Percentiles rank a stretch among this genome's conserved stretches.
Conservation (phyloP, 2,888 invertebrate species). For the Trachelus iudaicus region DNA sequence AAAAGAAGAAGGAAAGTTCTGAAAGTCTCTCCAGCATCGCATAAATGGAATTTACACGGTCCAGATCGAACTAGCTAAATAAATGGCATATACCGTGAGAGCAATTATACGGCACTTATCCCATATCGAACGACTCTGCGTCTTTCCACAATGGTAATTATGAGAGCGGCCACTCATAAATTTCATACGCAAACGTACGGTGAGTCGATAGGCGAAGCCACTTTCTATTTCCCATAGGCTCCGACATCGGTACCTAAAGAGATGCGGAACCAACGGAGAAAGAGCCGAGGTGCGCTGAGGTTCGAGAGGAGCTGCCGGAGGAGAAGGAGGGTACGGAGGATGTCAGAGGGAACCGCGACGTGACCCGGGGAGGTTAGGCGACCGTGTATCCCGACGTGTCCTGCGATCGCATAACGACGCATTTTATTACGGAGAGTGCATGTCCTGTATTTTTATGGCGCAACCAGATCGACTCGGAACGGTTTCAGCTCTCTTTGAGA, state of each 20-base stretch:
- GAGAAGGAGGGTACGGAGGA: not conserved
- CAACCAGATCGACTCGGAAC: slow-evolving; percentile 3
- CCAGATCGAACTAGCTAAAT: slow-evolving; percentile 52
- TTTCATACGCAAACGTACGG: slow-evolving; percentile 37
- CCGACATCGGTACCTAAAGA: not conserved
- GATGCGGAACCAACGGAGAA: not conserved
- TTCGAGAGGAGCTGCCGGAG: not conserved
- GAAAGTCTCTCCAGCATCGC: not conserved
- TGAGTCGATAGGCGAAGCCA: slow-evolving; percentile 26
- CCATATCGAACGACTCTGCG: slow-evolving; percentile 27
- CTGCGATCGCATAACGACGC: slow-evolving; percentile 3
- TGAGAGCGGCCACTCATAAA: slow-evolving; percentile 50
- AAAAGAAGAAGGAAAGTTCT: not conserved
- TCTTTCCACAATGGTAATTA: slow-evolving; percentile 59
- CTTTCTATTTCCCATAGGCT: slow-evolving; percentile 38
- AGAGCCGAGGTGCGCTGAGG: not conserved
- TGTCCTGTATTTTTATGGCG: slow-evolving; percentile 6
- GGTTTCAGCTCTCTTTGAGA: not conserved
- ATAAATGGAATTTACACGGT: slow-evolving; percentile 18
- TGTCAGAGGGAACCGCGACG: not conserved
- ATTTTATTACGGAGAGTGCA: slow-evolving; percentile 3
- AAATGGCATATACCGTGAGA: slow-evolving; percentile 40
- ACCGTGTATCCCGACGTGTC: slow-evolving; percentile 4
- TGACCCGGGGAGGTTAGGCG: slow-evolving; percentile 4
- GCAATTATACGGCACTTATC: slow-evolving; percentile 54